phyloP scores from a whole-genome alignment of 2,797 vertebrate genomes.

The Enteromius viviparus region DNA sequence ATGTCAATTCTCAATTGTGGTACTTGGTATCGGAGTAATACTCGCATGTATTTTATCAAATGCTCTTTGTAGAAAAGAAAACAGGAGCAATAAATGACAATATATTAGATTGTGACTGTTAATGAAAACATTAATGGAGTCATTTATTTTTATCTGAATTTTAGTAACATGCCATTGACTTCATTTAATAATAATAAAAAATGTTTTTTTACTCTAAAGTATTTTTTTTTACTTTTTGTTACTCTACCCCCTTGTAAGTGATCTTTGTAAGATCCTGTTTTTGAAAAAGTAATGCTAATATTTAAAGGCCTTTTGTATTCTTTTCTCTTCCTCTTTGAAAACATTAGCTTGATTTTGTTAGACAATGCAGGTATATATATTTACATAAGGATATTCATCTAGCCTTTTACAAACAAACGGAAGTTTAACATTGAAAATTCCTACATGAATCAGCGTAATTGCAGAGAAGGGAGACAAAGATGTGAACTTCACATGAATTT shows the following conservation, averaged over 20 bases:
- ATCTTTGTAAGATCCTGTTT: conserved; percentile 13
- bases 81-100: neutral
- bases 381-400: conserved; percentile 26
- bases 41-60: neutral
- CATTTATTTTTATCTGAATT: conserved; percentile 31
- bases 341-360: conserved; percentile 10
- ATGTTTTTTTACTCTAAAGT: too few species aligned
- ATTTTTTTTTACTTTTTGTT: too few species aligned
- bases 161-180: neutral
- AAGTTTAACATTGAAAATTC: neutral
- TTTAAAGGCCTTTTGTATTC: conserved; percentile 14
- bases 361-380: conserved; percentile 21
- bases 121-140: neutral
- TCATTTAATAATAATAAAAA: neutral
- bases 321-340: conserved; percentile 10
- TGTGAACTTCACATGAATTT: neutral
- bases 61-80: neutral
- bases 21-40: neutral
- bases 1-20: neutral
- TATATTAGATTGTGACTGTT: neutral
- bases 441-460: conserved; percentile 12
- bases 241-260: neutral
- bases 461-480: neutral
- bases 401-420: neutral
- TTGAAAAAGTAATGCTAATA: neutral